These are phyloP conservation scores for Acrobasis repandana DNA, from an alignment of 2,888 invertebrate species.

Conservation along the genomic window DNA sequence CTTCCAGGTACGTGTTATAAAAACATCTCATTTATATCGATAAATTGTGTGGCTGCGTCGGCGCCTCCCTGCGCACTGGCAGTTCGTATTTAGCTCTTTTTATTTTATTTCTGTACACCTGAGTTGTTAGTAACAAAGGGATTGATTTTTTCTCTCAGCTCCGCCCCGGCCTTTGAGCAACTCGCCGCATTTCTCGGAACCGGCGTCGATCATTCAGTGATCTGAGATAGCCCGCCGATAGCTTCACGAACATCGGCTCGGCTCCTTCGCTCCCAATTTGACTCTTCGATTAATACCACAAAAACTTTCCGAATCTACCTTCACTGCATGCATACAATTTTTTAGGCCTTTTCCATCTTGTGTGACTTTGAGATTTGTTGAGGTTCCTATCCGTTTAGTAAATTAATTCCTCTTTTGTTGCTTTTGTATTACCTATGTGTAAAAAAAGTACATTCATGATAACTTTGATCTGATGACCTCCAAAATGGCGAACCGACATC, in stretches of 20 bases:
- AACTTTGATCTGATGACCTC: too few species aligned
- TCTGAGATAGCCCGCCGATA: conserved; percentile 56
- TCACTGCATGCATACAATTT: conserved; percentile 11
- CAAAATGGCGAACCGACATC: too few species aligned
- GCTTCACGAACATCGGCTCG: conserved; percentile 29
- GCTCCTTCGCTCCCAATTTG: conserved; percentile 19
- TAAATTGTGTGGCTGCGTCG: conserved; percentile 47
- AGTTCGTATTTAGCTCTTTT: conserved; percentile 59
- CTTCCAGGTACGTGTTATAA: conserved; percentile 23
- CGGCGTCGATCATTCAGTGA: conserved; percentile 68
- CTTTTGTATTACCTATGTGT: not conserved
- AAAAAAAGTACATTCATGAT: too few species aligned
- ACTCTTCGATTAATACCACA: conserved; percentile 13
- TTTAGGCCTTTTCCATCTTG: conserved; percentile 16
- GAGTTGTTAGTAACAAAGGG: conserved; percentile 80
- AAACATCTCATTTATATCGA: conserved; percentile 45
- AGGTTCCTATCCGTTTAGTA: not conserved
- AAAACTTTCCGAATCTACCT: conserved; percentile 15
- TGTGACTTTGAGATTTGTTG: conserved; percentile 6
- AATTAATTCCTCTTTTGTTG: not conserved
- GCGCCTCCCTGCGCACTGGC: conserved; percentile 59
- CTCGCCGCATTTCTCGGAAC: conserved; percentile 71
- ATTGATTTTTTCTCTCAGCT: conserved; percentile 70
- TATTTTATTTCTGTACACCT: conserved; percentile 76
- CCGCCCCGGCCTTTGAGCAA: conserved; percentile 67